Evolutionary conservation across 2,797 vertebrate species (phyloP).

Genomic region (Pogonophryne albipinna): DNA sequence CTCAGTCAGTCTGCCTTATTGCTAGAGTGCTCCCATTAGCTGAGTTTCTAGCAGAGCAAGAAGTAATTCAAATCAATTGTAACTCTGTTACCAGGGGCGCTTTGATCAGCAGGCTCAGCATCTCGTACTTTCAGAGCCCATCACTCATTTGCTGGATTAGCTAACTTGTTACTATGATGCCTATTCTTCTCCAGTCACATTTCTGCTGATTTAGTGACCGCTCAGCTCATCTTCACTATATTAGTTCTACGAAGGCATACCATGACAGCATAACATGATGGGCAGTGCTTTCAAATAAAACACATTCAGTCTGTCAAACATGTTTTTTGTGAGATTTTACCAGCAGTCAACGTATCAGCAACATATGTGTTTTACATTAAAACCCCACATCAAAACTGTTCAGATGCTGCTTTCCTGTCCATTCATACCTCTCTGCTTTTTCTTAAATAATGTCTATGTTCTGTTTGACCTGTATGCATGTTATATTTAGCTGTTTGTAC

Average conservation of each 20-base stretch:
- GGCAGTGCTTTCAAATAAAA: not conserved
- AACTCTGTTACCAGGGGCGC: slow-evolving; percentile 10
- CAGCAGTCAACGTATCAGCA: not conserved
- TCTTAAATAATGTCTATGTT: no score
- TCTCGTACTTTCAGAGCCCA: slow-evolving; percentile 17
- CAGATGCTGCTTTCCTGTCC: no score
- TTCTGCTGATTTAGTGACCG: slow-evolving; percentile 10
- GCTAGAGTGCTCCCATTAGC: not conserved
- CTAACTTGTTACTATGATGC: slow-evolving; percentile 2
- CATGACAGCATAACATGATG: not conserved
- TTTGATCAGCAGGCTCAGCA: slow-evolving; percentile 28
- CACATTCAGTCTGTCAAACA: not conserved
- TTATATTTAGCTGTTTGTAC: no score
- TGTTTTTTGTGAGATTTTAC: not conserved
- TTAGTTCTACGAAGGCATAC: not conserved
- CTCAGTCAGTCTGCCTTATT: not conserved
- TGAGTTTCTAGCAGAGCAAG: slow-evolving; percentile 11
- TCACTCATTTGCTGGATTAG: slow-evolving; percentile 20
- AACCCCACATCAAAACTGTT: no score
- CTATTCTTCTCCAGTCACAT: slow-evolving; percentile 1
- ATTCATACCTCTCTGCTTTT: no score
- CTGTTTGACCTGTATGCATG: no score
- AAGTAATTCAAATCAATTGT: slow-evolving; percentile 29
- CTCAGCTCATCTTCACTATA: not conserved
- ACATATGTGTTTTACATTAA: not conserved